These are phyloP conservation scores for Phycodurus eques DNA, from an alignment of 2,113 vertebrate genomes.

Conservation along the genomic window DNA sequence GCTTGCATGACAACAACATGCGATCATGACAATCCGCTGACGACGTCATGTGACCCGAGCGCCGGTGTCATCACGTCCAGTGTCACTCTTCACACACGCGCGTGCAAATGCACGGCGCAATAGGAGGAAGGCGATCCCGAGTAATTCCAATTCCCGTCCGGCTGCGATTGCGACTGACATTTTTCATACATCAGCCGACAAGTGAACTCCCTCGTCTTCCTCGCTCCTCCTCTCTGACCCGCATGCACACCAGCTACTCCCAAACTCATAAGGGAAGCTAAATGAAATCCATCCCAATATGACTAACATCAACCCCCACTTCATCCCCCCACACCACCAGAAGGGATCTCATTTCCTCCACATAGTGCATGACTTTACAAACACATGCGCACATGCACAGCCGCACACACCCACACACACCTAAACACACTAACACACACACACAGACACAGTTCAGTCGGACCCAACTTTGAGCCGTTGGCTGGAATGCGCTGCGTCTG, in stretches of 20 bases:
- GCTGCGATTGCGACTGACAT: slow-evolving; percentile 39
- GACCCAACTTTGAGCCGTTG: background rate
- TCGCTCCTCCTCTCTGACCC: slow-evolving; percentile 37
- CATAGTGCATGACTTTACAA: slow-evolving; percentile 21
- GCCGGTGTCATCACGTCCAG: background rate
- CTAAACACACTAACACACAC: background rate
- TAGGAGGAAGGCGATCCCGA: slow-evolving; percentile 26
- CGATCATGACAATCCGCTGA: background rate
- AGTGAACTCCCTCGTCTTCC: slow-evolving; percentile 48
- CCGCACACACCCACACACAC: background rate
- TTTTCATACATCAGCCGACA: slow-evolving; percentile 63
- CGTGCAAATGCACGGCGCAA: background rate
- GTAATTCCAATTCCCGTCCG: slow-evolving; percentile 42
- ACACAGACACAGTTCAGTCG: no score
- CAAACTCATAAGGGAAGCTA: slow-evolving; percentile 58
- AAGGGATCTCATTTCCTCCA: slow-evolving; percentile 64
- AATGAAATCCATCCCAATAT: slow-evolving; percentile 53
- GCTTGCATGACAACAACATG: background rate
- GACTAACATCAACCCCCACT: background rate
- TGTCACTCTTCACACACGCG: slow-evolving; percentile 56
- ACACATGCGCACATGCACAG: slow-evolving; percentile 27
- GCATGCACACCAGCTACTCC: slow-evolving; percentile 30
- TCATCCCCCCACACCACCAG: background rate
- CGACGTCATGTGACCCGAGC: background rate
- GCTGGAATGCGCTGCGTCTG: background rate